These are phyloP conservation scores for Phylloscopus trochilus DNA, from an alignment of 2,113 vertebrate genomes.

Conservation along the genomic window DNA sequence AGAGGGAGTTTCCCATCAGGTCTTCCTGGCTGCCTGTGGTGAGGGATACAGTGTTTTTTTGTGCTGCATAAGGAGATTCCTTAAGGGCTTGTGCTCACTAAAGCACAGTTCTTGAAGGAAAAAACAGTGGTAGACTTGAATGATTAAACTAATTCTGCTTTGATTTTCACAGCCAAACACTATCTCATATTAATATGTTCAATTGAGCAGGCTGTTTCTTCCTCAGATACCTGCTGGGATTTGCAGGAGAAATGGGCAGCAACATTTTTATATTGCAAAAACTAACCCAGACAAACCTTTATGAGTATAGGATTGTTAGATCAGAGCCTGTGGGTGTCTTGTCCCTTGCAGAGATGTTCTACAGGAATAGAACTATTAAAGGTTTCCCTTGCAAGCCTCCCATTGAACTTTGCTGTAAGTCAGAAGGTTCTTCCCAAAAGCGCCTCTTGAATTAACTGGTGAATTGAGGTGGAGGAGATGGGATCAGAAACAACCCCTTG, in stretches of 20 bases:
- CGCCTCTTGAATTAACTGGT: background rate
- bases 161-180: background rate
- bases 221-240: background rate
- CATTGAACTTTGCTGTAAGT: background rate
- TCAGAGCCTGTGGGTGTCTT: background rate
- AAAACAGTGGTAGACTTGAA: background rate
- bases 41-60: background rate
- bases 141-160: background rate
- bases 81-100: background rate
- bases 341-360: background rate
- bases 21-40: rapidly evolving
- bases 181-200: background rate
- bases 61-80: rapidly evolving
- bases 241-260: background rate
- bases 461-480: background rate
- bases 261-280: background rate
- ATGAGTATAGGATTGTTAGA: background rate
- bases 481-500: background rate
- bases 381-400: background rate
- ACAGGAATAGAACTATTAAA: background rate
- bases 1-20: background rate
- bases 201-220: background rate
- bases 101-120: background rate
- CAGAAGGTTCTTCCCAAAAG: background rate
- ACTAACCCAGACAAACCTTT: background rate